phyloP scores from a whole-genome alignment of 2,113 vertebrate genomes.

The Calidris pygmaea region DNA sequence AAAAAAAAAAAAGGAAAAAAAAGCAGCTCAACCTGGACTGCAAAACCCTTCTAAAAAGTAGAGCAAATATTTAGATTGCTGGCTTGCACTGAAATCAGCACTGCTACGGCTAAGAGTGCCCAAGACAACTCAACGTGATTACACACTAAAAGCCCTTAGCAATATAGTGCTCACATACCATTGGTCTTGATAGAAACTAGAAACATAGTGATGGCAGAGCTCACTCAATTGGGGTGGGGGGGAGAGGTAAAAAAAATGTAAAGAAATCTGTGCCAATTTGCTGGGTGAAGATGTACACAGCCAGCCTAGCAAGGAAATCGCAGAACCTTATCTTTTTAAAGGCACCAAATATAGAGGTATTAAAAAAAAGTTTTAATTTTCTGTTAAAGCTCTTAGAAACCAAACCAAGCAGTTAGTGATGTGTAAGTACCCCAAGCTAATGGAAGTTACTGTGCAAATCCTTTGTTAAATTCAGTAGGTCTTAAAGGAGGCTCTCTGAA shows the following conservation, averaged over 20 bases:
- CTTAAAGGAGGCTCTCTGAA: neutral
- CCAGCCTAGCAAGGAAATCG: neutral
- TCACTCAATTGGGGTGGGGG: accelerated
- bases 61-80: slow-evolving; percentile 11
- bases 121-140: neutral
- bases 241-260: neutral
- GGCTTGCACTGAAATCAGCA: neutral
- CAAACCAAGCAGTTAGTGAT: neutral
- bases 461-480: neutral
- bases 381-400: neutral
- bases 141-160: neutral
- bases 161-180: neutral
- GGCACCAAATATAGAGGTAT: neutral
- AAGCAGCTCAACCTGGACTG: neutral
- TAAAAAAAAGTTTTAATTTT: neutral
- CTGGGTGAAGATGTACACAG: neutral
- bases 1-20: accelerated
- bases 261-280: neutral
- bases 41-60: slow-evolving; percentile 5
- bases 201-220: neutral
- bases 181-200: neutral
- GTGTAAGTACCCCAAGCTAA: neutral
- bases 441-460: neutral
- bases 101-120: neutral
- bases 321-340: neutral